Base-by-base conservation (phyloP, 2,888 invertebrate species). In the Apeira syringaria region DNA sequence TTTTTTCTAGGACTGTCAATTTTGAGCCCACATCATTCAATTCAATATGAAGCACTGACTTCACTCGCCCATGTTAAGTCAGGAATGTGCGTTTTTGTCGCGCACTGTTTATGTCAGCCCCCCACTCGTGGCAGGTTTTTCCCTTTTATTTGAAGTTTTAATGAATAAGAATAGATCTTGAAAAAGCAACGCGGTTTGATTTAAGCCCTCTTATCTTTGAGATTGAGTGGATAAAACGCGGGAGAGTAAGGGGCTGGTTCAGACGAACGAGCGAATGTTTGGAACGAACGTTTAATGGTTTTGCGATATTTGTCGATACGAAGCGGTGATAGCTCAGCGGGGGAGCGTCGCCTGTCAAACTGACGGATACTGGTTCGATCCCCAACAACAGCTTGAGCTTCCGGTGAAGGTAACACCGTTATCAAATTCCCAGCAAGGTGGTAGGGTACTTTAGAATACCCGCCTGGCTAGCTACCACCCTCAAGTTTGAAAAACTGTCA, bases 131-230 rank as follows among this genome's bases (percentile, higher is more conserved):
- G 18, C 32, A 38, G 49, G 68, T 80, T 85, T 82, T 88, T 83
- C 79, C 75, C 53, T 64, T 80, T 86, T 84, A 87, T 87, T 83
- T 80, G 76, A 83, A 84, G 87, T 59, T 73, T 88, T 81, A 83
- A 87, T 88, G 86, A 88, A 88, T 88, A 87, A 75, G 68, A 82
- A 86, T 85, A 71, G 57, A 63, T 68, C 56, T 57, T 69, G 78
- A 87, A 86, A 85, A 88, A 86, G 72, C 61, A 60, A 57, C 42
- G 53, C 56, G 59, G 71, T 79, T 82, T 85, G 83, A 85, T 85
- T 86, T 83, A 82, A 80, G 77, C 76, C 71, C 77, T 76, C 76
- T 64, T 54, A 61, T 52, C 42, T 50, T 56, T 36, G 22, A 60
- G 69, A 76, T 76, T 73, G 61, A 55, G 52, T 46, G 59, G 72